Conservation (phyloP, 2,113 vertebrate species). For the Sphyrna mokarran region DNA sequence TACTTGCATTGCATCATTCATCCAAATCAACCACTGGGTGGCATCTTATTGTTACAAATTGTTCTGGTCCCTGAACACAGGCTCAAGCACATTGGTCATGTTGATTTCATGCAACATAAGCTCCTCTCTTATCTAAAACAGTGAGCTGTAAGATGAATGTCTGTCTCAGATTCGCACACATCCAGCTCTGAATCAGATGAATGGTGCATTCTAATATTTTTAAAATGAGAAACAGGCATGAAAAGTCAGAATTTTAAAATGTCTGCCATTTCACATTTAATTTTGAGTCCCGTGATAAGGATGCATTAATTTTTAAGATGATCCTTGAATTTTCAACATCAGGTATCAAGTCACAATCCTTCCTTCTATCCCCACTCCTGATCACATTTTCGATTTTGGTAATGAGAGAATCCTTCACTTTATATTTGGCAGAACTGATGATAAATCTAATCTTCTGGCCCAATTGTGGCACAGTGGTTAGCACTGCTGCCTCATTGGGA, state of each 20-base stretch:
- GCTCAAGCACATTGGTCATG: background rate
- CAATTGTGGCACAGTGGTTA: background rate
- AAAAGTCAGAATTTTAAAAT: background rate
- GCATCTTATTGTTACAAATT: constrained; percentile 30
- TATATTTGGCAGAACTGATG: background rate
- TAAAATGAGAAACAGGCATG: background rate
- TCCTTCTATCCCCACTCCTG: background rate
- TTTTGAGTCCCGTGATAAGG: background rate
- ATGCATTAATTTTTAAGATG: background rate
- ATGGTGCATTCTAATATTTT: background rate
- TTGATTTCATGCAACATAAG: background rate
- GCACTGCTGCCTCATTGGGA: background rate
- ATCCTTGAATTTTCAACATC: background rate
- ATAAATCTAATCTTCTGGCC: background rate
- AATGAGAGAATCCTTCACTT: background rate
- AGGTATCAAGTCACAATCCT: background rate
- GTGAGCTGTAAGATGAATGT: background rate
- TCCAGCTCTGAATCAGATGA: background rate
- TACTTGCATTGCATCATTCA: background rate
- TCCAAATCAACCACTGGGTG: constrained; percentile 25
- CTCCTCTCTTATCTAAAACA: background rate
- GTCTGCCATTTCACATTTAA: background rate
- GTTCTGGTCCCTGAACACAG: background rate
- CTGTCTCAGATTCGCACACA: background rate
- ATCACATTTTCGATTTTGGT: background rate